A percentile compares a stretch with the other conserved stretches of the same genome.
Evolutionary conservation across 2,888 invertebrate genomes (phyloP).

Genomic region (Crossocerus cetratus): DNA sequence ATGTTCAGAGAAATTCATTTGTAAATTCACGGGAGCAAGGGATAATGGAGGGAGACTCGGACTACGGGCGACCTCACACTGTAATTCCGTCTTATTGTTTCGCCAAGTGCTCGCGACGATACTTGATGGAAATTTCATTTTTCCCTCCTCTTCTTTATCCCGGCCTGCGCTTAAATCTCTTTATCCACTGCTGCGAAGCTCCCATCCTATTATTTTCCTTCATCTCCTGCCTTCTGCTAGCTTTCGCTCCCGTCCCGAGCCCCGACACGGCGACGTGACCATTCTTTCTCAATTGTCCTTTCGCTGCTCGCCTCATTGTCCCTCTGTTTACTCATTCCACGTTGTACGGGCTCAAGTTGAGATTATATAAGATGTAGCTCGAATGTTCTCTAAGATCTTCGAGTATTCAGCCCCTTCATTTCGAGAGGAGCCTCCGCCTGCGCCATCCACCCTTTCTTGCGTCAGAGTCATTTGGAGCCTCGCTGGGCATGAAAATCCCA

Average conservation of each 20-base stretch:
- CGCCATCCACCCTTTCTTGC: too few species aligned
- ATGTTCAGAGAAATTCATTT: conserved; percentile 25
- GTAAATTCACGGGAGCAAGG: conserved; percentile 33
- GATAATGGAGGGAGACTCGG: conserved; percentile 18
- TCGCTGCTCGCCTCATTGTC: too few species aligned
- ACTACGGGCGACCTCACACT: conserved; percentile 36
- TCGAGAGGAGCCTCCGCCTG: too few species aligned
- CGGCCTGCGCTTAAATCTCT: conserved; percentile 32
- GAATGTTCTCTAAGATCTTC: too few species aligned
- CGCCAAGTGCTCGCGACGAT: conserved; percentile 34
- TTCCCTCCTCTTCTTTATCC: conserved; percentile 21
- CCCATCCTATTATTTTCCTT: conserved; percentile 26
- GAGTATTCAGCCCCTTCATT: too few species aligned
- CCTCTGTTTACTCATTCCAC: too few species aligned
- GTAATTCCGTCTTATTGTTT: conserved; percentile 60
- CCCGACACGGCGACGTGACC: too few species aligned
- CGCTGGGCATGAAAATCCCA: too few species aligned
- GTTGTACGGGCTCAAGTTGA: too few species aligned
- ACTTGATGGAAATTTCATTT: conserved; percentile 59
- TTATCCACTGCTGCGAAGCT: conserved; percentile 29
- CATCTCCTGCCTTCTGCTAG: neutral
- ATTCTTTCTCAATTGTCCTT: too few species aligned
- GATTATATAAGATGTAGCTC: too few species aligned
- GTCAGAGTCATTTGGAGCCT: too few species aligned
- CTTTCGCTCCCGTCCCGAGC: neutral